These are phyloP conservation scores for Craniophora ligustri DNA, from an alignment of 2,888 invertebrate species.

Conservation along the genomic window DNA sequence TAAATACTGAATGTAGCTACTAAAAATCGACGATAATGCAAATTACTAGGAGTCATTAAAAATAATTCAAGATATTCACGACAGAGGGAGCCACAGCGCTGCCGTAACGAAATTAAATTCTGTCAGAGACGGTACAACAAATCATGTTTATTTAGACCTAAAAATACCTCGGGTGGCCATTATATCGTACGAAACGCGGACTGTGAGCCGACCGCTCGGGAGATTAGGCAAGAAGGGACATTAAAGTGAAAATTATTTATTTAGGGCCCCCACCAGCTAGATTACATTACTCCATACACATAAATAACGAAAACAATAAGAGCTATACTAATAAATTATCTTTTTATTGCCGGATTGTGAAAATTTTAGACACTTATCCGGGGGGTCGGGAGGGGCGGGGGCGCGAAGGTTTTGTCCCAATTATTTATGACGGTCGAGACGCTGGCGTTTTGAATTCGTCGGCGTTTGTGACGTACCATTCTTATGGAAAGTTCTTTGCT, in stretches of 20 bases:
- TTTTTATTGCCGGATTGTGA: slow-evolving; percentile 89
- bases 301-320: slow-evolving; percentile 89
- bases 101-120: slow-evolving; percentile 85
- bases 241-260: slow-evolving; percentile 88
- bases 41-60: slow-evolving; percentile 76
- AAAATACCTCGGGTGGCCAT: slow-evolving; percentile 88
- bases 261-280: slow-evolving; percentile 86
- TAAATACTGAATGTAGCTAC: slow-evolving; percentile 41
- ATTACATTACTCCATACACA: slow-evolving; percentile 89
- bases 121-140: slow-evolving; percentile 86
- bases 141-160: slow-evolving; percentile 89
- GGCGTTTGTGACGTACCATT: slow-evolving; percentile 80
- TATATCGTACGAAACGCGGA: slow-evolving; percentile 81
- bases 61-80: slow-evolving; percentile 84
- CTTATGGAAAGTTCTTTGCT: slow-evolving; percentile 77
- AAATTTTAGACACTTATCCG: slow-evolving; percentile 89
- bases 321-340: slow-evolving; percentile 89
- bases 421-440: slow-evolving; percentile 88
- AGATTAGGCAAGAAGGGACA: slow-evolving; percentile 88
- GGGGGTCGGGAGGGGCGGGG: slow-evolving; percentile 64
- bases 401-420: slow-evolving; percentile 84
- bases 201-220: slow-evolving; percentile 78
- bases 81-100: slow-evolving; percentile 70
- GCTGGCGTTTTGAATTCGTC: slow-evolving; percentile 84
- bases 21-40: slow-evolving; percentile 65